Conservation (phyloP, 2,797 vertebrate genomes). For the Peromyscus aztecus region DNA sequence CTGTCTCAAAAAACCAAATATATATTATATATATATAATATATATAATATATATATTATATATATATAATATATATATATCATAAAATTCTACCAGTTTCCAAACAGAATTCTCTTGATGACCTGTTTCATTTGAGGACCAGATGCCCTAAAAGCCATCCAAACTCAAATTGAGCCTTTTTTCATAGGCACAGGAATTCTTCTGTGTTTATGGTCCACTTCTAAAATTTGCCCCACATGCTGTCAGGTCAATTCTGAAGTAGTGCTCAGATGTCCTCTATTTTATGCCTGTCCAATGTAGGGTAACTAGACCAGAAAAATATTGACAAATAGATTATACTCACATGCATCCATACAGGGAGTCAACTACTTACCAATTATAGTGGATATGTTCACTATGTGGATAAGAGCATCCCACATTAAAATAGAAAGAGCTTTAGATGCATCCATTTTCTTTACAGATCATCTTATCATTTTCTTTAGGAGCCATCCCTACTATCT, state of each 20-base stretch:
- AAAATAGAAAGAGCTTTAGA: neutral
- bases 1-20: too few species aligned
- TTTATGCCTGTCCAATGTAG: neutral
- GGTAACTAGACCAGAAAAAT: neutral
- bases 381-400: neutral
- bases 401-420: neutral
- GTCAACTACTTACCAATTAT: neutral
- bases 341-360: neutral
- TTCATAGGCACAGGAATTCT: neutral
- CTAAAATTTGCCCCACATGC: neutral
- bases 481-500: neutral
- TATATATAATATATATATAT: too few species aligned
- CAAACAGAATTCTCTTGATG: neutral
- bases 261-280: neutral
- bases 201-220: neutral
- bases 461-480: neutral
- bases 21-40: too few species aligned
- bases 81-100: neutral
- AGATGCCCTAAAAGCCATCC: neutral
- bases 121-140: neutral
- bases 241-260: neutral
- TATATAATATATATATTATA: too few species aligned
- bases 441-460: neutral
- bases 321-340: neutral
- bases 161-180: neutral